Evolutionary conservation across 2,888 invertebrate genomes (phyloP), one percentile per base, ranked within the genome.

Genomic region (Ophraella communa): DNA sequence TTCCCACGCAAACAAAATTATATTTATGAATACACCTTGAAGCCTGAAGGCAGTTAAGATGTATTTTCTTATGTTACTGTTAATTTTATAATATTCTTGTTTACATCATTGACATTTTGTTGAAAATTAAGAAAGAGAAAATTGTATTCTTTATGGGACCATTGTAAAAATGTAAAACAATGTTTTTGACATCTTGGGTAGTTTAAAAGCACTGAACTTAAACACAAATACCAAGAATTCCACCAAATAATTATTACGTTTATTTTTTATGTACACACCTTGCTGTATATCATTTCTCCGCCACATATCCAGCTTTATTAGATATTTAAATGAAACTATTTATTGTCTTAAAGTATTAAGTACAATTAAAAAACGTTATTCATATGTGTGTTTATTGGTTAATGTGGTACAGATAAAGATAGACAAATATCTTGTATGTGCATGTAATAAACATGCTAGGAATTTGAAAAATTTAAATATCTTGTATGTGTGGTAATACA

Each of bases 1-100:
- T 75, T 76, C 75, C 75, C 76, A 76, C 76, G 74, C 76, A 76
- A 73, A 74, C 76, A 75, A 75, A 74, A 62, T 66, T 56, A 71
- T 71, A 73, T 74, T 74, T 74, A 76, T 74, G 69, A 68, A 56
- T 57, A 59, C 64, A 61, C 47, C 44, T 18, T 52, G 23, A 58
- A 42, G 20, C 63, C 56, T 44, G 21, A n/a, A 20, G 52, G 62
- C 66, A 35, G 20, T 30, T 2, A 21, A 55, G 60, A 65, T 39
- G 49, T 52, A 17, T 63, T 56, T 56, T 39, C 47, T 33, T 53
- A 33, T 33, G 53, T 47, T 54, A 54, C 57, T 44, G 58, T 56
- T 47, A 27, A 56, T 55, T 42, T 51, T 51, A 52, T 17, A 39
- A 8, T 30, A n/a, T n/a, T n/a, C n/a, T n/a, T n/a, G n/a, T n/a